Conservation (phyloP, 2,888 invertebrate genomes). For the Drosophila maculinotata region DNA sequence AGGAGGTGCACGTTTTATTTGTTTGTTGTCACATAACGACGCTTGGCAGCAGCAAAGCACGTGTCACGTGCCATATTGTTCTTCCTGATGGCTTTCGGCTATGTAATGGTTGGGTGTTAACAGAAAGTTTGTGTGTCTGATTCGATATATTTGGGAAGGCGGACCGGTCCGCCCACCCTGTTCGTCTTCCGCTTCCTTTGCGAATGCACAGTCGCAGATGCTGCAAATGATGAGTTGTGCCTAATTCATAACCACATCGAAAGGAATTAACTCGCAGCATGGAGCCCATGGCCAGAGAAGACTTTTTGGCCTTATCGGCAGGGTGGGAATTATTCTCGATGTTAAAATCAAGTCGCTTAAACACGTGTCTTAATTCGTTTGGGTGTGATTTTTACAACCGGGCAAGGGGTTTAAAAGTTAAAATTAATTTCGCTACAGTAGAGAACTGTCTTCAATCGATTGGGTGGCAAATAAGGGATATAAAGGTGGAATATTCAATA, state of each 20-base stretch:
- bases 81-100: constrained; percentile 60
- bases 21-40: constrained; percentile 65
- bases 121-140: constrained; percentile 75
- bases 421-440: constrained; percentile 82
- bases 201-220: constrained; percentile 47
- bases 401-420: constrained; percentile 64
- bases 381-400: constrained; percentile 74
- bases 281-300: constrained; percentile 44
- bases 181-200: constrained; percentile 36
- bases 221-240: constrained; percentile 84
- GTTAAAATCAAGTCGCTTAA: constrained; percentile 64
- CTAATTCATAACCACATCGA: constrained; percentile 84
- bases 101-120: constrained; percentile 68
- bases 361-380: constrained; percentile 81
- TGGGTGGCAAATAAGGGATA: constrained; percentile 38
- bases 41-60: constrained; percentile 61
- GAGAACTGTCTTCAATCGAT: constrained; percentile 79
- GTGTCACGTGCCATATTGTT: constrained; percentile 81
- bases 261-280: constrained; percentile 81
- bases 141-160: constrained; percentile 49
- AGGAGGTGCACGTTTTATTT: constrained; percentile 69
- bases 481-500: constrained; percentile 9
- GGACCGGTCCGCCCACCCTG: constrained; percentile 35
- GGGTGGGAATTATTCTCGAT: constrained; percentile 46
- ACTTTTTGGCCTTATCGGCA: constrained; percentile 31